Base-by-base conservation (phyloP, 2,797 vertebrate species). In the Ceyx erithaca region DNA sequence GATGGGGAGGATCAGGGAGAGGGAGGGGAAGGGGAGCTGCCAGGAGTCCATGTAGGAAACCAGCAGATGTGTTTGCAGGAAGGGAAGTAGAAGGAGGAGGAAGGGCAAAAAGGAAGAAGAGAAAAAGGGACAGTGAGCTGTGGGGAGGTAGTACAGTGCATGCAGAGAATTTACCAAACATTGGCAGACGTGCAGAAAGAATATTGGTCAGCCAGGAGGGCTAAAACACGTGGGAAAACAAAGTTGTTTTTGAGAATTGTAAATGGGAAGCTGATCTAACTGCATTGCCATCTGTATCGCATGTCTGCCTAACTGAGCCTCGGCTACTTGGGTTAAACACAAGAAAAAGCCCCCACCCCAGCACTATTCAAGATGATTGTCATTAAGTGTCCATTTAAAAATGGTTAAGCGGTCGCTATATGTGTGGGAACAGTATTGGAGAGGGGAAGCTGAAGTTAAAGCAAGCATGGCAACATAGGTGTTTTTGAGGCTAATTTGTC, bases 1-100 rank as follows among this genome's bases (percentile, higher is more conserved):
- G 13, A 21, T 0, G 9, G 22, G 49, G 37, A 51, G 46, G 12
- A 40, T 35, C 2, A 0, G 0, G 0, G 0, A n/a, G 33, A 58
- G 45, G n/a, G 31, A 51, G 46, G 35, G 59, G 48, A 58, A 84
- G 1, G 5, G 6, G 48, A 57, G 13, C 30, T 86, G 19, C 61
- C 12, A 2, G 41, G 30, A 80, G 13, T 78, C 22, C 54, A 3
- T 23, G 10, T 30, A 54, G 81, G 80, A 90, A 93, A 80, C 8
- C 5, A 71, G 57, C 46, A 58, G 45, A 37, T 63, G n/a, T 23
- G 6, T 79, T 80, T 70, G 33, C 35, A 46, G 71, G 40, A 81
- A 40, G 45, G n/a, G 45, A 91, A 28, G 26, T 45, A 46, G 18
- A 49, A 89, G 80, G 59, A 83, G 48, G 43, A 86, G 70, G 81